Percentiles rank a stretch among this genome's conserved stretches.
Evolutionary conservation across 2,888 invertebrate species (phyloP).

Genomic region (Prionchulus punctatus): DNA sequence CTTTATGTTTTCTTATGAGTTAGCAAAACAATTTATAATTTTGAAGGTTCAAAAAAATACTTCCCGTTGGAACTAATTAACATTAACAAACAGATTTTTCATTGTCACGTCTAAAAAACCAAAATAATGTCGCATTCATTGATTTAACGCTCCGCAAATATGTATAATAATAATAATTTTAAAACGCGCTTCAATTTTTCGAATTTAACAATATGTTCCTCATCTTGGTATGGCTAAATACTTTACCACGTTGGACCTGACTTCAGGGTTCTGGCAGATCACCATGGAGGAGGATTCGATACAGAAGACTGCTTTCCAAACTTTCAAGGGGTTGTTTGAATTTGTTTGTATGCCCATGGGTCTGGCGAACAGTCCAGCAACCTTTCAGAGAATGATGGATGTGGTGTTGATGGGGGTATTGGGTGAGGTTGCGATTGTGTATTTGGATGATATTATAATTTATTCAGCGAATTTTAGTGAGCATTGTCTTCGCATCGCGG

Average conservation of each 20-base stretch:
- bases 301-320: conserved; percentile 13
- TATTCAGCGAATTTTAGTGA: background rate
- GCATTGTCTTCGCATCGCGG: background rate
- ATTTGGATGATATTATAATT: conserved; percentile 8
- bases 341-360: conserved; percentile 15
- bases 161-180: no score
- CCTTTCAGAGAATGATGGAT: conserved; percentile 14
- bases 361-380: conserved; percentile 14
- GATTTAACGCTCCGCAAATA: no score
- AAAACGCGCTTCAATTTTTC: no score
- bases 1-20: no score
- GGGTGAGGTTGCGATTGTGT: background rate
- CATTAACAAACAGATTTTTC: no score
- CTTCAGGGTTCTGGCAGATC: conserved; percentile 12
- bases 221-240: background rate
- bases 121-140: no score
- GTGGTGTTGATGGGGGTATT: background rate
- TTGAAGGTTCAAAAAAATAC: no score
- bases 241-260: conserved; percentile 10
- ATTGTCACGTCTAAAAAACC: no score
- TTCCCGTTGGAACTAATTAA: no score
- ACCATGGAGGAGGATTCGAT: conserved; percentile 8
- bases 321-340: conserved; percentile 14
- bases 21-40: no score
- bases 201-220: background rate